phyloP scores from a whole-genome alignment of 2,888 invertebrate genomes.

The Plagiodera versicolora region DNA sequence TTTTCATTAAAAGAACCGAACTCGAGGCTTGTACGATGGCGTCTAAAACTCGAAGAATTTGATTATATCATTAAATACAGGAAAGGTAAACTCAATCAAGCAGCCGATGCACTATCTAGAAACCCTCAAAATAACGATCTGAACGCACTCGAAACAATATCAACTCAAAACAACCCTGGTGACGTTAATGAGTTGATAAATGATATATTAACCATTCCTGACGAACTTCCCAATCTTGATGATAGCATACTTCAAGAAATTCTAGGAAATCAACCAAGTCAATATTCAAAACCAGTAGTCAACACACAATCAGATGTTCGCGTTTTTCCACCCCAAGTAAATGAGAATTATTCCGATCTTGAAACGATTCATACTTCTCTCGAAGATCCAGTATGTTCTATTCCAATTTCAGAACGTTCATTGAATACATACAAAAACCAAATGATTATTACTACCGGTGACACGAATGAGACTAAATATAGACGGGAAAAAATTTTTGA shows the following conservation, averaged over 20 bases:
- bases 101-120: conserved; percentile 12
- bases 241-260: conserved; percentile 1
- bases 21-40: conserved; percentile 3
- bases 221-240: neutral
- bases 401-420: neutral
- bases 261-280: neutral
- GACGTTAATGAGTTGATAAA: neutral
- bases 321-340: neutral
- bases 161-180: neutral
- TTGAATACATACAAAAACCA: conserved; percentile 4
- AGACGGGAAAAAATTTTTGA: neutral
- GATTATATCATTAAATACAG: conserved; percentile 8
- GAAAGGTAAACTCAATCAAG: conserved; percentile 11
- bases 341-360: neutral
- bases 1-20: conserved; percentile 8
- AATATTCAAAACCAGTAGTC: neutral
- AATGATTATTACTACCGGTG: neutral
- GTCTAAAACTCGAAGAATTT: conserved; percentile 10
- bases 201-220: neutral
- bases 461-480: neutral
- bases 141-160: conserved; percentile 8
- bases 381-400: neutral
- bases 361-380: neutral
- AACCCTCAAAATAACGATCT: neutral
- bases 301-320: neutral